These are phyloP conservation scores for Parnassius smintheus DNA, from an alignment of 2,888 invertebrate genomes.

Conservation along the genomic window DNA sequence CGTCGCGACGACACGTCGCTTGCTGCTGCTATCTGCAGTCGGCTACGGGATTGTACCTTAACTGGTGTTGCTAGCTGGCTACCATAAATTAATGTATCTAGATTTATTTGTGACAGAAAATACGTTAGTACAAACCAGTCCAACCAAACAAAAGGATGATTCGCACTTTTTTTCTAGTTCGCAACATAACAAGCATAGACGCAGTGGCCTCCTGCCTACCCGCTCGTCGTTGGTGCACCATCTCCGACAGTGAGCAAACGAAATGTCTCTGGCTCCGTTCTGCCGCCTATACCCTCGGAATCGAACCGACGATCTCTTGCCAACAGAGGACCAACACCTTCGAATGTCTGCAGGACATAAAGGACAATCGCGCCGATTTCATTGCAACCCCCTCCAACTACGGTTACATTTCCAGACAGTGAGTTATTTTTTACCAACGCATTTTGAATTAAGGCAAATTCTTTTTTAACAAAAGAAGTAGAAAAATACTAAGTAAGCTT, in stretches of 20 bases:
- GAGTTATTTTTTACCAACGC: background rate
- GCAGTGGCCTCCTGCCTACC: slow-evolving; percentile 52
- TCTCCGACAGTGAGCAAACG: slow-evolving; percentile 68
- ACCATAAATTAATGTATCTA: too few relatives aligned
- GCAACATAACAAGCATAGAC: slow-evolving; percentile 47
- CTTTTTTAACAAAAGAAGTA: too few relatives aligned
- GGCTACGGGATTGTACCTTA: too few relatives aligned
- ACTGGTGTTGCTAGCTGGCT: too few relatives aligned
- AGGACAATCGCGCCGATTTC: slow-evolving; percentile 76
- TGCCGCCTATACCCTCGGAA: slow-evolving; percentile 78
- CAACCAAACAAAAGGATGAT: too few relatives aligned
- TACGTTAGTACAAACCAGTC: too few relatives aligned
- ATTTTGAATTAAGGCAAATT: too few relatives aligned
- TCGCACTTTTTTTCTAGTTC: slow-evolving; percentile 46
- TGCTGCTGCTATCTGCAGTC: too few relatives aligned
- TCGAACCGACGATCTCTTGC: slow-evolving; percentile 82
- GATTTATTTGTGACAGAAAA: too few relatives aligned
- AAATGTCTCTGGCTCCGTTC: slow-evolving; percentile 83
- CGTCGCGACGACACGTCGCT: too few relatives aligned
- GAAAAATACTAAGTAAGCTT: too few relatives aligned
- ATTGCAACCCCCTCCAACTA: slow-evolving; percentile 83
- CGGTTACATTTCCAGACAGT: slow-evolving; percentile 66
- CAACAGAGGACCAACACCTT: slow-evolving; percentile 64
- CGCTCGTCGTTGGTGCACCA: slow-evolving; percentile 83
- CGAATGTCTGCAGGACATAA: slow-evolving; percentile 79